Conservation (phyloP, 2,888 invertebrate species). For the Eurytoma adleriae region DNA sequence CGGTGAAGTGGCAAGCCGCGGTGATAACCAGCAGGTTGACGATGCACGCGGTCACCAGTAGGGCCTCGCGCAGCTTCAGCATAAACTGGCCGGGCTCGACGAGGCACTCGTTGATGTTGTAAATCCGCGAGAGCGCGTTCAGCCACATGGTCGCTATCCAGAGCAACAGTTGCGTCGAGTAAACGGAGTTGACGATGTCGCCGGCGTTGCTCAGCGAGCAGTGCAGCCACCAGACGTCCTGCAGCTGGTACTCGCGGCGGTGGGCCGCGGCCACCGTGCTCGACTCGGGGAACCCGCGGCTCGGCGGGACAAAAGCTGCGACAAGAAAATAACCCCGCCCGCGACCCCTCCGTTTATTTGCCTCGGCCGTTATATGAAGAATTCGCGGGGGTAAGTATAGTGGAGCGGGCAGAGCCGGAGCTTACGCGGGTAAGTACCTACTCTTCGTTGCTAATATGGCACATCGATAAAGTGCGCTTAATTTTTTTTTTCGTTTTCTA, state of each 20-base stretch:
- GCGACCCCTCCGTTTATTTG: no score
- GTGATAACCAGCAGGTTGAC: slow-evolving; percentile 61
- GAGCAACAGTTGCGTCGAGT: slow-evolving; percentile 60
- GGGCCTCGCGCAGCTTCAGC: slow-evolving; percentile 56
- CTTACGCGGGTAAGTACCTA: no score
- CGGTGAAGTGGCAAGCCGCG: slow-evolving; percentile 61
- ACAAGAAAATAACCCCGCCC: neutral
- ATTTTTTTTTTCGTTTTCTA: no score
- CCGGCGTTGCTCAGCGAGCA: slow-evolving; percentile 61
- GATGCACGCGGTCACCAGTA: slow-evolving; percentile 59
- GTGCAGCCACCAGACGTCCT: slow-evolving; percentile 65
- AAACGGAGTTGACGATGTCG: slow-evolving; percentile 64
- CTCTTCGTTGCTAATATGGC: no score
- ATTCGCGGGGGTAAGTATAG: no score
- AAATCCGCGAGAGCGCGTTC: slow-evolving; percentile 63
- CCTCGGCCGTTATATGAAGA: no score
- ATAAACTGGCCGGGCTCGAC: slow-evolving; percentile 25
- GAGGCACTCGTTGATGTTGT: slow-evolving; percentile 58
- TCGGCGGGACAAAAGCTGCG: neutral
- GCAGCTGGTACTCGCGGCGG: slow-evolving; percentile 53
- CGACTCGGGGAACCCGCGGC: neutral
- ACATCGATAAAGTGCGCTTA: no score
- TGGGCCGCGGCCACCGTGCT: neutral
- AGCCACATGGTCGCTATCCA: slow-evolving; percentile 64
- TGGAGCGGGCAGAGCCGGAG: no score